Evolutionary conservation across 1,140 invertebrate genomes (phyloP).

Genomic region (Macrosteles quadrilineatus): DNA sequence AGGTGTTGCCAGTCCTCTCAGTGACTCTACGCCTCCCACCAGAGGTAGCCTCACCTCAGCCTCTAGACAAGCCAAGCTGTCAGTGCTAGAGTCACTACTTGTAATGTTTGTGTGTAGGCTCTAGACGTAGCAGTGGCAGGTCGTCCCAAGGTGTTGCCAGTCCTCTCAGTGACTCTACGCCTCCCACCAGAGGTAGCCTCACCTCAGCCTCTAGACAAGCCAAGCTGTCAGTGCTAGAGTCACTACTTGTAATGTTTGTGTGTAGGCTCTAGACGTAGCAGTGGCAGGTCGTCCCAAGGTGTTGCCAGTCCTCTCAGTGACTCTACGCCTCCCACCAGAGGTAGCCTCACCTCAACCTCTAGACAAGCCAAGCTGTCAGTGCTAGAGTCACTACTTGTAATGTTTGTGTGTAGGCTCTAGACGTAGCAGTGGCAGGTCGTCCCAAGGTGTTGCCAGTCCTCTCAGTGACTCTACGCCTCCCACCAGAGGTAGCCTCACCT

Average conservation of each 20-base stretch:
- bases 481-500: too few species aligned
- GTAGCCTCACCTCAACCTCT: too few species aligned
- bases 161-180: conserved; percentile 53
- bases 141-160: conserved; percentile 60
- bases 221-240: too few species aligned
- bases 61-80: too few species aligned
- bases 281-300: conserved; percentile 59
- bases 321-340: conserved; percentile 45
- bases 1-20: conserved; percentile 54
- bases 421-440: conserved; percentile 58
- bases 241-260: too few species aligned
- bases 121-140: conserved; percentile 56
- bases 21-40: conserved; percentile 51
- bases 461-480: conserved; percentile 53
- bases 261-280: conserved; percentile 58
- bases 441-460: conserved; percentile 57
- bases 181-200: conserved; percentile 43
- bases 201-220: conserved; percentile 40
- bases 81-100: too few species aligned
- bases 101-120: too few species aligned
- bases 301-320: conserved; percentile 57
- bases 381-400: too few species aligned
- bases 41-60: conserved; percentile 40
- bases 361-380: too few species aligned
- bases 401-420: too few species aligned